These are phyloP conservation scores for Mythimna vitellina DNA, from an alignment of 2,888 invertebrate genomes.

Conservation along the genomic window DNA sequence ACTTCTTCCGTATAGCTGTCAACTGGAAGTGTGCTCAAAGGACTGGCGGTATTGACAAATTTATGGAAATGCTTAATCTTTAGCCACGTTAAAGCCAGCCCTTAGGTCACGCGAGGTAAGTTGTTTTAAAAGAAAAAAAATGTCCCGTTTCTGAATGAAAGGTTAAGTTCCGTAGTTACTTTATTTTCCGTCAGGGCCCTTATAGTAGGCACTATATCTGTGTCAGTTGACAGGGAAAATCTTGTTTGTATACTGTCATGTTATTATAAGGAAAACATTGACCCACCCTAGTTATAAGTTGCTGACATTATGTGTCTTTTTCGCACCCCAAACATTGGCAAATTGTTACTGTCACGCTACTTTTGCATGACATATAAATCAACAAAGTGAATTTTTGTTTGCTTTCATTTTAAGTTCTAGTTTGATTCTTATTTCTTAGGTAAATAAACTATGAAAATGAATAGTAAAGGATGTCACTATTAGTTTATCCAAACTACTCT, in stretches of 20 bases:
- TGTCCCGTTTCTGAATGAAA: background rate
- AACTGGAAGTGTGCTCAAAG: background rate
- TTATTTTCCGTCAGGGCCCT: background rate
- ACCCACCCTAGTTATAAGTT: slow-evolving; percentile 11
- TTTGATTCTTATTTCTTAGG: too few species aligned
- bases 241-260: slow-evolving; percentile 16
- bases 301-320: slow-evolving; percentile 9
- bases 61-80: background rate
- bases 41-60: background rate
- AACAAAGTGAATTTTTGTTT: too few species aligned
- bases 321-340: background rate
- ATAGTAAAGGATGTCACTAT: too few species aligned
- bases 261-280: slow-evolving; percentile 13
- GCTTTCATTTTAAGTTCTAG: too few species aligned
- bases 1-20: too few species aligned
- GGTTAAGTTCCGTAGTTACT: background rate
- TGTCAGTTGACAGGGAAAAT: slow-evolving; percentile 23
- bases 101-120: background rate
- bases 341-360: background rate
- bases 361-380: background rate
- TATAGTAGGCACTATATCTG: slow-evolving; percentile 8
- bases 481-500: too few species aligned
- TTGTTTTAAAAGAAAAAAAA: background rate
- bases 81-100: background rate
- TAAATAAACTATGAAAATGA: too few species aligned